Conservation (phyloP, 2,888 invertebrate genomes). For the Thera britannica region DNA sequence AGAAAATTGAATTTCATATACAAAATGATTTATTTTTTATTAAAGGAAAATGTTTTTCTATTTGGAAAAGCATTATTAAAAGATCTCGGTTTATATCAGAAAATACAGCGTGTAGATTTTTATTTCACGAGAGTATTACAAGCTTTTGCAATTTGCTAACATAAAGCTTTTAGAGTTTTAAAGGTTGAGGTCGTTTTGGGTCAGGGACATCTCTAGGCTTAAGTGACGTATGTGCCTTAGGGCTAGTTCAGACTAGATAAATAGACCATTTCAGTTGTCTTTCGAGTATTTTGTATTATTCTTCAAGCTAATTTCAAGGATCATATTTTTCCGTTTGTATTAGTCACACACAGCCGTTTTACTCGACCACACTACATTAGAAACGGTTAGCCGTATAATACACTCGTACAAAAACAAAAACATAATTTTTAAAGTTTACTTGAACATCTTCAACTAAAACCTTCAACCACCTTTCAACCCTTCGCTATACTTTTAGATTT, state of each 20-base stretch:
- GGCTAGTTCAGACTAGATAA: background rate
- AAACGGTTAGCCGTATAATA: too few species aligned
- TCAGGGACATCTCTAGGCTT: constrained; percentile 6
- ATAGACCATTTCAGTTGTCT: background rate
- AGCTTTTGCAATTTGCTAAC: constrained; percentile 8
- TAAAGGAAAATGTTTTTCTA: background rate
- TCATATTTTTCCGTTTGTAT: too few species aligned
- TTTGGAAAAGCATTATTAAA: constrained; percentile 1
- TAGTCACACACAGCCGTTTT: too few species aligned
- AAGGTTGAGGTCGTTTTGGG: constrained; percentile 15
- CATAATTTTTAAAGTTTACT: too few species aligned
- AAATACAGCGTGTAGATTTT: constrained; percentile 6
- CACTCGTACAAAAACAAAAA: too few species aligned
- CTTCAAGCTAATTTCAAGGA: too few species aligned
- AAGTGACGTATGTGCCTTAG: constrained; percentile 2
- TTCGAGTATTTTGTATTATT: too few species aligned
- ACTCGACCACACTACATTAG: too few species aligned
- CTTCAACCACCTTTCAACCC: background rate
- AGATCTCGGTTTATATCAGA: constrained; percentile 1
- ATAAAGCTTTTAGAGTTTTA: constrained; percentile 13
- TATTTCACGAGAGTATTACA: constrained; percentile 2
- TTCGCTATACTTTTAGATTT: background rate
- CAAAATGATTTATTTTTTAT: constrained; percentile 2
- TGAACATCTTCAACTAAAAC: too few species aligned
- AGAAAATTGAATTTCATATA: constrained; percentile 7